These are phyloP conservation scores for Pteronotus mesoamericanus DNA, from an alignment of 2,797 vertebrate species.

Conservation along the genomic window DNA sequence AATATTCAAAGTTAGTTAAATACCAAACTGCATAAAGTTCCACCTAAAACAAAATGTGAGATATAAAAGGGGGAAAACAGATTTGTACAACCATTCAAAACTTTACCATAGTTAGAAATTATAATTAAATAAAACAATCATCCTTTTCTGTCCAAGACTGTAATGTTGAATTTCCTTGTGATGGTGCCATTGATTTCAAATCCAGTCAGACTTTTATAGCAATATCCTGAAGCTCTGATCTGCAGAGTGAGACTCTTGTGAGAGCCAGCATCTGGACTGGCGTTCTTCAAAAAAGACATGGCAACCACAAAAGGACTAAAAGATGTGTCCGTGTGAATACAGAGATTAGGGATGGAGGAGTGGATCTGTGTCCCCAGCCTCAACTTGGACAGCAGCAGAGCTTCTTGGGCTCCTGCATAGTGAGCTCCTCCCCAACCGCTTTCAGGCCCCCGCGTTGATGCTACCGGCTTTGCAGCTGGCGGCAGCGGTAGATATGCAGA, in stretches of 20 bases:
- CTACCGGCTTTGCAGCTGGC: not conserved
- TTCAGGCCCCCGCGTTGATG: not conserved
- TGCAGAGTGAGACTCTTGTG: not conserved
- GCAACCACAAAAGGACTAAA: not conserved
- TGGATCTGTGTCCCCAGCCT: not conserved
- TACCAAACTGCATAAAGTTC: not conserved
- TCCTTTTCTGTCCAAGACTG: not conserved
- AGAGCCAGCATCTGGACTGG: not conserved
- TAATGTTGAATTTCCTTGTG: not conserved
- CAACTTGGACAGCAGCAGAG: not conserved
- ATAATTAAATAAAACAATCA: not conserved
- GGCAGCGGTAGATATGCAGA: not conserved
- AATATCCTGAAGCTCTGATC: not conserved
- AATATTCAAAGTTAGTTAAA: not conserved
- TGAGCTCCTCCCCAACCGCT: not conserved
- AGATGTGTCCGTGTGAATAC: fast-evolving
- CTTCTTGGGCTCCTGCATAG: not conserved
- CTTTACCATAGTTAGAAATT: not conserved
- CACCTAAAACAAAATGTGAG: not conserved
- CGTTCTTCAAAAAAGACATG: no score
- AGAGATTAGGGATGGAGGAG: not conserved
- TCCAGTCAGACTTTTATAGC: not conserved
- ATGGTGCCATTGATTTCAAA: not conserved
- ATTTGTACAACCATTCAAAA: not conserved
- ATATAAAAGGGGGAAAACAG: not conserved